Conservation (phyloP, 2,797 vertebrate genomes). For the Spinus olivaceus region DNA sequence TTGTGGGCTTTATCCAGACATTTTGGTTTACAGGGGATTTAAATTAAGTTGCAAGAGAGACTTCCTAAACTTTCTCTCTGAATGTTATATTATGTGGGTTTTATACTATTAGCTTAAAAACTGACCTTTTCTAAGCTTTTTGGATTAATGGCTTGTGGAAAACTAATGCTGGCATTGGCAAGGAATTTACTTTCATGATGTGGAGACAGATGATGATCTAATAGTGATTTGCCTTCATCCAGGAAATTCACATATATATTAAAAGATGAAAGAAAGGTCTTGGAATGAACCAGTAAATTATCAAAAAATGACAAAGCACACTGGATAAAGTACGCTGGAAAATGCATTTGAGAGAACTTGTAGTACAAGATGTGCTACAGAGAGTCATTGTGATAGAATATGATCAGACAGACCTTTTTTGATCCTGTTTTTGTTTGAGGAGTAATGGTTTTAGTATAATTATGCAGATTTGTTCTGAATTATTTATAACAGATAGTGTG, state of each 20-base stretch:
- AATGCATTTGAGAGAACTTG: neutral
- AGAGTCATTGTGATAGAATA: neutral
- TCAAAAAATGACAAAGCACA: neutral
- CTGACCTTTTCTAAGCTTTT: slow-evolving; percentile 33
- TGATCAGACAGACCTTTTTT: neutral
- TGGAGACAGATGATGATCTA: neutral
- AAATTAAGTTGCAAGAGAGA: slow-evolving; percentile 56
- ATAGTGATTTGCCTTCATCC: neutral
- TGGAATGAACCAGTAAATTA: neutral
- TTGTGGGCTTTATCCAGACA: slow-evolving; percentile 30
- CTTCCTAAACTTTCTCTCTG: slow-evolving; percentile 40
- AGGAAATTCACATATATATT: neutral
- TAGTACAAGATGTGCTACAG: neutral
- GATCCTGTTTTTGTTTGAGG: neutral
- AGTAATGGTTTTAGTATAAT: neutral
- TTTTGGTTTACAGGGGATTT: slow-evolving; percentile 43
- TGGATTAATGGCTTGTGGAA: slow-evolving; percentile 31
- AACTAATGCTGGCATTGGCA: neutral
- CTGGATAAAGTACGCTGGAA: neutral
- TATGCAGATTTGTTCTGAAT: neutral
- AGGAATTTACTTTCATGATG: slow-evolving; percentile 31
- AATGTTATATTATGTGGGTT: neutral
- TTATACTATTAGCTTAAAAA: slow-evolving; percentile 34
- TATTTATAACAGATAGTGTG: neutral
- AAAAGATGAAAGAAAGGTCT: neutral